Percentiles rank a stretch among this genome's conserved stretches.
Conservation (phyloP, 2,888 invertebrate genomes). For the Eledona agricola region DNA sequence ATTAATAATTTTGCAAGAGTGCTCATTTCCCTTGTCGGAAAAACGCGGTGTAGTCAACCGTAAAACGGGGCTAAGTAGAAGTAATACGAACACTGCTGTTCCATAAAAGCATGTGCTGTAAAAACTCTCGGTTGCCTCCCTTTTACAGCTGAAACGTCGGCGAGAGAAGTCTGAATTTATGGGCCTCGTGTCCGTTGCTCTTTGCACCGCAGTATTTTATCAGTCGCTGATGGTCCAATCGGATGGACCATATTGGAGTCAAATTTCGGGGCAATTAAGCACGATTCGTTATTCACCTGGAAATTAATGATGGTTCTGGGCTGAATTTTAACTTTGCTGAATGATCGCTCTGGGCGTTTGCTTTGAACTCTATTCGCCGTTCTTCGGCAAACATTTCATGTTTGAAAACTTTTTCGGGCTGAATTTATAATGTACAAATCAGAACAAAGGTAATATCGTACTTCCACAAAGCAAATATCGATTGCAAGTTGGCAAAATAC, state of each 20-base stretch:
- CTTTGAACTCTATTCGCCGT: conserved; percentile 21
- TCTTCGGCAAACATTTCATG: too few relatives aligned
- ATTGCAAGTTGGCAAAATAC: too few relatives aligned
- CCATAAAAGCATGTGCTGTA: conserved; percentile 46
- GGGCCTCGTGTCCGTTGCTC: conserved; percentile 37
- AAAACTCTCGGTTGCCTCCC: conserved; percentile 42
- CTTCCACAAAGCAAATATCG: too few relatives aligned
- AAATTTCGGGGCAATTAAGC: conserved; percentile 42
- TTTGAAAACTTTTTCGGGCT: too few relatives aligned
- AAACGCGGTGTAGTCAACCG: conserved; percentile 41
- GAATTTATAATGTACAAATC: too few relatives aligned
- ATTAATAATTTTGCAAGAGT: conserved; percentile 1
- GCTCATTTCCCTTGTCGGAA: conserved; percentile 31
- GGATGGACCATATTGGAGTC: conserved; percentile 34
- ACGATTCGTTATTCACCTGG: conserved; percentile 26
- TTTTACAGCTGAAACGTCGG: conserved; percentile 43
- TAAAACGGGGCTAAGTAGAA: conserved; percentile 51
- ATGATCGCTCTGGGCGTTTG: conserved; percentile 8
- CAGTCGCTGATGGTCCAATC: conserved; percentile 42
- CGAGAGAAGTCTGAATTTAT: conserved; percentile 45
- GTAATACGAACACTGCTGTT: conserved; percentile 46
- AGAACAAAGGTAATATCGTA: too few relatives aligned
- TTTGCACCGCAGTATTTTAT: conserved; percentile 42
- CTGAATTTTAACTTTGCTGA: conserved; percentile 20
- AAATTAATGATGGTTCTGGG: conserved; percentile 4